These are phyloP conservation scores for Troglohyphantes excavatus DNA, from an alignment of 2,888 invertebrate species.

Conservation along the genomic window DNA sequence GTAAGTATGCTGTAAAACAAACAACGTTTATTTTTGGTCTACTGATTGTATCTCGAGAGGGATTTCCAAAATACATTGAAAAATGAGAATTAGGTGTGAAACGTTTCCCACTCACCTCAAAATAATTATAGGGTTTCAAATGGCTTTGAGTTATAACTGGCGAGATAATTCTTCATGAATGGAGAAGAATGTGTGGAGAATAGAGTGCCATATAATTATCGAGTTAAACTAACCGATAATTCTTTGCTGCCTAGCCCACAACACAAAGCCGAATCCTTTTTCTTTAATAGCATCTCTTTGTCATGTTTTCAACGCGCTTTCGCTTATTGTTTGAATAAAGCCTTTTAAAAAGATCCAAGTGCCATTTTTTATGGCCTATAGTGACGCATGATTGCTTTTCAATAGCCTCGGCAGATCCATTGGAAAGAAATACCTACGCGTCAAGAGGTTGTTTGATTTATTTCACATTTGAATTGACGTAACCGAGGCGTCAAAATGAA, in stretches of 20 bases:
- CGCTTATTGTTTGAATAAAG: slow-evolving; percentile 37
- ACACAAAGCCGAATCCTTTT: slow-evolving; percentile 50
- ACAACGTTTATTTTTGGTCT: no score
- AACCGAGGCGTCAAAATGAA: neutral
- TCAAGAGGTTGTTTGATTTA: neutral
- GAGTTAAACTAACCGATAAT: slow-evolving; percentile 76
- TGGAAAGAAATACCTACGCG: neutral
- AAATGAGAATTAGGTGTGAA: neutral
- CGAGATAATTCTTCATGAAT: slow-evolving; percentile 41
- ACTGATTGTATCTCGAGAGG: neutral
- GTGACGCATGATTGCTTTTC: slow-evolving; percentile 33
- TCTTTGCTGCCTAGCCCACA: slow-evolving; percentile 34
- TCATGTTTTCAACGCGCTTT: slow-evolving; percentile 66
- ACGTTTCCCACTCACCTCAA: slow-evolving; percentile 23
- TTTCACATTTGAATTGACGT: slow-evolving; percentile 35
- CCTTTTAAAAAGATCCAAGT: neutral
- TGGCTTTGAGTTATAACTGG: slow-evolving; percentile 19
- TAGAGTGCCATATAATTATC: slow-evolving; percentile 57
- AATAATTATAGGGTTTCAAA: slow-evolving; percentile 52
- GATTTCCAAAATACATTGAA: slow-evolving; percentile 17
- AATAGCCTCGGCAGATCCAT: neutral
- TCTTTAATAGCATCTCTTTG: slow-evolving; percentile 69
- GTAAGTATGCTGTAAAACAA: no score
- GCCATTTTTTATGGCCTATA: neutral
- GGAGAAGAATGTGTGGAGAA: slow-evolving; percentile 34